Evolutionary conservation across 2,113 vertebrate genomes (phyloP).

Genomic region (Synchiropus splendidus): DNA sequence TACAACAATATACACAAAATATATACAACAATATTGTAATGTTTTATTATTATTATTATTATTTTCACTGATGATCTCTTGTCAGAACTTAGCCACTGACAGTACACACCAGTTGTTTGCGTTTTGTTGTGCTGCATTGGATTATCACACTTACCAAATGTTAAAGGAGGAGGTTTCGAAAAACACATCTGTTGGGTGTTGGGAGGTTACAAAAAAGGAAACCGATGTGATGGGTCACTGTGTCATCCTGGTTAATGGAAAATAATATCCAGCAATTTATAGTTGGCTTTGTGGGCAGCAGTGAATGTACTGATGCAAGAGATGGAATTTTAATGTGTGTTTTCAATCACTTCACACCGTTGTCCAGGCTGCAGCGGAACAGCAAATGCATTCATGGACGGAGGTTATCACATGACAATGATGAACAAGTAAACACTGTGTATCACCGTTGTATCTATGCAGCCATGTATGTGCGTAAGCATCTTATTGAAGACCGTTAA

Average conservation of each 20-base stretch:
- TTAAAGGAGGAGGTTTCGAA: slow-evolving; percentile 26
- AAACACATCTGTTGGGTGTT: slow-evolving; percentile 35
- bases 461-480: slow-evolving; percentile 1
- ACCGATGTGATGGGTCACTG: slow-evolving; percentile 38
- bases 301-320: slow-evolving; percentile 58
- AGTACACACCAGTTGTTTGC: slow-evolving; percentile 28
- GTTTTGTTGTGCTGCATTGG: slow-evolving; percentile 24
- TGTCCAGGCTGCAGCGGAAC: slow-evolving; percentile 41
- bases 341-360: slow-evolving; percentile 54
- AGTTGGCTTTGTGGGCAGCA: slow-evolving; percentile 39
- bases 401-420: slow-evolving; percentile 42
- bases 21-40: no score
- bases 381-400: slow-evolving; percentile 34
- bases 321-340: slow-evolving; percentile 60
- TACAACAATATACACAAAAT: no score
- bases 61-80: no score
- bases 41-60: no score
- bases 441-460: slow-evolving; percentile 1
- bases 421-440: slow-evolving; percentile 26
- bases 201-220: slow-evolving; percentile 35
- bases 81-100: no score
- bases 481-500: slow-evolving; percentile 10
- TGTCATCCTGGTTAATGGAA: slow-evolving; percentile 61
- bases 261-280: slow-evolving; percentile 65
- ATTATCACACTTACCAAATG: slow-evolving; percentile 50